phyloP scores from a whole-genome alignment of 1,140 invertebrate genomes.

The Panagrolaimus sp. region DNA sequence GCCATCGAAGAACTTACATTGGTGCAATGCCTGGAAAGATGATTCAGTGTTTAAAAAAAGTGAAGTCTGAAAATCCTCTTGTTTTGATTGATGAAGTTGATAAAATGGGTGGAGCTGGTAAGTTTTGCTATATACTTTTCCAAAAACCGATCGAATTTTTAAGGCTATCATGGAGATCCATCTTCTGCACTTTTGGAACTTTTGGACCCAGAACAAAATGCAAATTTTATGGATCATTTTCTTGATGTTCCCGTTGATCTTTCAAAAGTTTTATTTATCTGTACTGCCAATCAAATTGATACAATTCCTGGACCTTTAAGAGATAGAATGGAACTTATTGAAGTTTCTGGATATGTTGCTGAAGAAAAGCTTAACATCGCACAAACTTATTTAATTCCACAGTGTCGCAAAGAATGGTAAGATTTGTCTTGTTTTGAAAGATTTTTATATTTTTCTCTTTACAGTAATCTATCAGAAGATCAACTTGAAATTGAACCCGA shows the following conservation, averaged over 20 bases:
- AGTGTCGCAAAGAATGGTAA: slow-evolving; percentile 51
- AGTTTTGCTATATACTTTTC: neutral
- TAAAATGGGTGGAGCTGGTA: slow-evolving; percentile 67
- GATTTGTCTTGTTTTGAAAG: neutral
- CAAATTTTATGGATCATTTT: slow-evolving; percentile 89
- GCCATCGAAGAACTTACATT: slow-evolving; percentile 72
- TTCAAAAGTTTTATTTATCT: slow-evolving; percentile 92
- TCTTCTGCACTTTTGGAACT: slow-evolving; percentile 89
- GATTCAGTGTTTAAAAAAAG: slow-evolving; percentile 97
- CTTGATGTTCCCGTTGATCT: slow-evolving; percentile 92
- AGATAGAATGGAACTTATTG: slow-evolving; percentile 99
- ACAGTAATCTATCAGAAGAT: slow-evolving; percentile 76
- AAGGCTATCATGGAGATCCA: slow-evolving; percentile 82
- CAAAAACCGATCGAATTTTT: no score
- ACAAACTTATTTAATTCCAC: slow-evolving; percentile 56
- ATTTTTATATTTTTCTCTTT: slow-evolving; percentile 62
- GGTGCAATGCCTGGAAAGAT: slow-evolving; percentile 99
- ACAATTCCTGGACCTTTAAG: slow-evolving; percentile 91
- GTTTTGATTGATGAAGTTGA: slow-evolving; percentile 88
- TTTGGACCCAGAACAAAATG: slow-evolving; percentile 95
- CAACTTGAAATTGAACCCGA: slow-evolving; percentile 71
- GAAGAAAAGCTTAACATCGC: slow-evolving; percentile 97
- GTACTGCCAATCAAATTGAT: slow-evolving; percentile 91
- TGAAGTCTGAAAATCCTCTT: slow-evolving; percentile 93
- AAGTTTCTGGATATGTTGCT: slow-evolving; percentile 96